Evolutionary conservation across 2,888 invertebrate species (phyloP).

Genomic region (Linyphia triangularis): DNA sequence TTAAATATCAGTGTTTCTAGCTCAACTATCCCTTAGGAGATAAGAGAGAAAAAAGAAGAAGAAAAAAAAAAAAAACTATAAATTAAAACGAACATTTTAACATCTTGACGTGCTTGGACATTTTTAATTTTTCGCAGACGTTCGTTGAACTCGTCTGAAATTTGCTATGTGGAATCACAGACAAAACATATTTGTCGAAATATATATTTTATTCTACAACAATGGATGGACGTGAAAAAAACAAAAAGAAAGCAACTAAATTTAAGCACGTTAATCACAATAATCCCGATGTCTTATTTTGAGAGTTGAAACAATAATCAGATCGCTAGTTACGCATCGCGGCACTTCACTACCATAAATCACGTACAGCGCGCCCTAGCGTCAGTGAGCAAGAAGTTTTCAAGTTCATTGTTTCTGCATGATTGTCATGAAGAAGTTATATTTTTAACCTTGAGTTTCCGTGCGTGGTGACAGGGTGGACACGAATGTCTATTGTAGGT

Average conservation of each 20-base stretch:
- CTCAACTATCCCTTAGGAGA: too few species aligned
- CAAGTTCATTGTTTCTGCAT: neutral
- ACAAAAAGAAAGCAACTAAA: neutral
- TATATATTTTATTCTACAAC: neutral
- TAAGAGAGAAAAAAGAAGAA: too few species aligned
- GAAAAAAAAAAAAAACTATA: too few species aligned
- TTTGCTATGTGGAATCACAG: neutral
- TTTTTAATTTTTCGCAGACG: too few species aligned
- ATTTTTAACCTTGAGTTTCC: neutral
- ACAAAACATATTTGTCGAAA: neutral
- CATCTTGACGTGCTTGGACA: too few species aligned
- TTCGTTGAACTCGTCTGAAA: conserved; percentile 2
- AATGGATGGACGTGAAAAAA: neutral
- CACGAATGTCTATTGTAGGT: neutral
- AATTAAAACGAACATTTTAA: too few species aligned
- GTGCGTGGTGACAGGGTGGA: neutral
- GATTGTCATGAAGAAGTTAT: neutral
- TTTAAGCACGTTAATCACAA: neutral
- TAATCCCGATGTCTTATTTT: conserved; percentile 12
- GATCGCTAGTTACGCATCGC: neutral
- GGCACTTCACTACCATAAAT: neutral
- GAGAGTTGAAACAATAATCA: conserved; percentile 6
- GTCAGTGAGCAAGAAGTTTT: neutral
- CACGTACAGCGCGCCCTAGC: neutral
- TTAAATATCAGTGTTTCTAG: too few species aligned